Evolutionary conservation across 2,113 vertebrate species (phyloP), one percentile per base, ranked within the genome.

Genomic region (Cnemophilus loriae): DNA sequence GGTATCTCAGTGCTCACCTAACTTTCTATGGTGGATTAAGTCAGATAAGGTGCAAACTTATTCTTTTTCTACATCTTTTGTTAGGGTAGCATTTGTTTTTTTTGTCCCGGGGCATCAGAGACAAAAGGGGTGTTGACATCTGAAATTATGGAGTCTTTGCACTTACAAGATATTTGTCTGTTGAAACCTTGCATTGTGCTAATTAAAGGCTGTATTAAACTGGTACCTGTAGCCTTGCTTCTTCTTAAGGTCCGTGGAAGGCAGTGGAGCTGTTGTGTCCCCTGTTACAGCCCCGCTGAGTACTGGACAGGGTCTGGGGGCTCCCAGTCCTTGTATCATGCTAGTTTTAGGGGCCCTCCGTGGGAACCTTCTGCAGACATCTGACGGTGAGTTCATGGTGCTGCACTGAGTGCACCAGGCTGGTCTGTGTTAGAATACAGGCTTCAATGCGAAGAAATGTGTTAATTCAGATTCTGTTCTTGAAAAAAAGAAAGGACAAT

Each of bases 251-350:
- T 60, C 28, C 4, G 1, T 17, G 21, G 4, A 35, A 64, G 33
- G 14, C 50, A 13, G 16, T 2, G 10, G n/a, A 39, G 42, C 23
- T 73, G 32, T 50, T 42, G 10, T 14, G 30, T 35, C 13, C 78
- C 46, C 32, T 53, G 9, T 24, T 79, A 46, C 28, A n/a, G 14
- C 14, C n/a, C 22, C 39, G 13, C 27, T 13, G 27, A 52, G 16
- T 17, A 1, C 1, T 18, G 14, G 32, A 27, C 13, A 16, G 22
- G 13, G 21, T 22, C 35, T 57, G n/a, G 16, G 21, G 20, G 3
- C 8, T 63, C 39, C 35, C 9, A 7, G 0, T 55, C 49, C 39
- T 56, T 59, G 13, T 47, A 7, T 9, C 26, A 28, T 0, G 1
- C 4, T 33, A 13, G 18, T 81, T 95, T 74, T 27, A 21, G 8